These are phyloP conservation scores for Diabrotica balteata DNA, from an alignment of 2,888 invertebrate genomes.

Conservation along the genomic window DNA sequence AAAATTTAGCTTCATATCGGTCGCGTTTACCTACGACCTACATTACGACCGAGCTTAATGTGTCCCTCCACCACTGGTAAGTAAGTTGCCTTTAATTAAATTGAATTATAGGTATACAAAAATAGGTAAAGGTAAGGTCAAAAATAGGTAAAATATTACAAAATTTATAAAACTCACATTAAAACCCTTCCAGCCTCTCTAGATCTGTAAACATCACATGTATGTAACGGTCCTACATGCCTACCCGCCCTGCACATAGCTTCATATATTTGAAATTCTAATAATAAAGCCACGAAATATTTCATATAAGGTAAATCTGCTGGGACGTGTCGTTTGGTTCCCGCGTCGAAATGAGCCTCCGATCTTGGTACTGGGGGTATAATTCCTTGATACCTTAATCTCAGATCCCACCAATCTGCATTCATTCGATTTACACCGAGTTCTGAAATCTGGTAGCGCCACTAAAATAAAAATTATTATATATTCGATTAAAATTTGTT, in stretches of 20 bases:
- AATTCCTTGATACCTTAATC: constrained; percentile 76
- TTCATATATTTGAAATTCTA: constrained; percentile 87
- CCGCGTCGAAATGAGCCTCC: constrained; percentile 83
- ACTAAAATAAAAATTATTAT: too few species aligned
- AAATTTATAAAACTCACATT: constrained; percentile 62
- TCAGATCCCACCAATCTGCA: constrained; percentile 77
- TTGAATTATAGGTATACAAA: too few species aligned
- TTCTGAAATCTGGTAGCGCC: constrained; percentile 82
- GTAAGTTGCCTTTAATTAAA: too few species aligned
- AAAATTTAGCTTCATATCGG: too few species aligned
- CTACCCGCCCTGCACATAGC: constrained; percentile 78
- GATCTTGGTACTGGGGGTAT: constrained; percentile 73
- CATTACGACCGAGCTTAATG: too few species aligned
- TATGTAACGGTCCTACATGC: constrained; percentile 76
- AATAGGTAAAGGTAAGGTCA: too few species aligned
- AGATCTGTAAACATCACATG: constrained; percentile 83
- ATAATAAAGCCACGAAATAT: constrained; percentile 81
- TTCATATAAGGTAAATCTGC: constrained; percentile 76
- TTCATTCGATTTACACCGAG: constrained; percentile 78
- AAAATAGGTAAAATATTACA: too few species aligned
- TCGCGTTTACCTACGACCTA: too few species aligned
- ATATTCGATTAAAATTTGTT: constrained; percentile 15
- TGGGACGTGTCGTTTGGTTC: constrained; percentile 82
- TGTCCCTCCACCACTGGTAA: too few species aligned
- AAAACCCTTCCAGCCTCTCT: constrained; percentile 79